Base-by-base conservation (phyloP, 2,797 vertebrate genomes). In the Podarcis siculus region DNA sequence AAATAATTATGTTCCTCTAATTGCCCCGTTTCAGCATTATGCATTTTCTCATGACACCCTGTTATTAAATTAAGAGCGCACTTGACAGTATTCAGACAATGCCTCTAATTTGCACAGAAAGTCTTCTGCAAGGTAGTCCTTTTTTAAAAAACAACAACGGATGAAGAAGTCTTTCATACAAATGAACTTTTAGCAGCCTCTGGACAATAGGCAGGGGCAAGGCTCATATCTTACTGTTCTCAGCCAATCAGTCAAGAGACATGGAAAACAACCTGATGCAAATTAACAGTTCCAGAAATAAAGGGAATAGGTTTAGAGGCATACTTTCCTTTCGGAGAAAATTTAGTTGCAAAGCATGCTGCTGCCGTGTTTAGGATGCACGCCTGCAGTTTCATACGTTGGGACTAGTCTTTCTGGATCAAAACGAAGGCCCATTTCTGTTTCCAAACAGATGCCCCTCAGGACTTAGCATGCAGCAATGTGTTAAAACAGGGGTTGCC, bases 191-290 rank as follows among this genome's bases (percentile, higher is more conserved):
- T 92, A 88, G 90, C 37, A 82, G 77, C 42, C 92, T 93, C 72
- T 94, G 58, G 72, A 86, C 83, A 91, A 82, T 88, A 76, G 88
- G 92, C 86, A 77, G 82, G 83, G 94, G 86, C 45, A 81, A 35
- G 42, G 13, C 83, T 95, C 87, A 85, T 77, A 87, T 86, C n/a
- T 71, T 87, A 30, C 86, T 61, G 89, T 93, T 94, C 92, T 92
- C 83, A 78, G 77, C 35, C 75, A 19, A 85, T 91, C 82, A 87
- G 77, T 90, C 89, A 91, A 79, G 10, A 93, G 89, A 91, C 77
- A 66, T 81, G 81, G 89, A 89, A 91, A 93, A 89, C 71, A 95
- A 86, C 61, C 17, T 75, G 55, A 87, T 82, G 66, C 61, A 91
- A 87, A 49, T 87, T 69, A 86, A 30, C 86, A 49, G 86, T 89